Base-by-base conservation (phyloP, 2,888 invertebrate species). In the Pachydiplax longipennis region DNA sequence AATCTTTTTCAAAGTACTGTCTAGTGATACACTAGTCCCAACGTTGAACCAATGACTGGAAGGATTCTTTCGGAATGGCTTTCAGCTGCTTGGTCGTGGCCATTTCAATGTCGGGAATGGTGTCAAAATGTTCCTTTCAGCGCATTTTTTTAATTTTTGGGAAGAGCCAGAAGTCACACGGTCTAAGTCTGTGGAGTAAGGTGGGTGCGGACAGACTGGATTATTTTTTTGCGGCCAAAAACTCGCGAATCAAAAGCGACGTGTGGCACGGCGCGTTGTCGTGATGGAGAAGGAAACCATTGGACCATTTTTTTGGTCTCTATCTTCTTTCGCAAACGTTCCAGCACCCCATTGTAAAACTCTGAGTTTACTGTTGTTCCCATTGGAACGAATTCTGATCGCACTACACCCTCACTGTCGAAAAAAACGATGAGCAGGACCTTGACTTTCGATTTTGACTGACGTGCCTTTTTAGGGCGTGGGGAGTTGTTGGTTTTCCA, bases 61-160 rank as follows among this genome's bases (percentile, higher is more conserved):
- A 92, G 81, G 91, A 91, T 91, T 91, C 91, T 92, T 91, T 91
- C 83, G 90, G 91, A 91, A 91, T 80, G 90, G 91, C 91, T 40
- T 92, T 92, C 91, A 87, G 91, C 90, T 92, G 90, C 53, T 92
- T 82, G 8, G 58, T 91, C 31, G 91, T 91, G 90, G 90, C 91
- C 81, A 0, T 91, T 80, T 92, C 91, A 91, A 91, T 92, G 83
- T 91, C 90, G 80, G 91, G 81, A 91, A 91, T 92, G 91, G 90
- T 92, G 87, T 92, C 91, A 91, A 92, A 91, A 92, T 91, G 5
- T 80, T 80, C 37, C 37, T 80, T 25, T 35, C 15, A 80, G 37
- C 35, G 8, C 15, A 15, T 0, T 80, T 80, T 37, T 80, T 35
- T 40, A 5, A 44, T 2, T 80, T 80, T 80, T 37, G 53, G 53